Evolutionary conservation across 2,113 vertebrate species (phyloP), one percentile per base, ranked within the genome.

Genomic region (Noturus placidus): DNA sequence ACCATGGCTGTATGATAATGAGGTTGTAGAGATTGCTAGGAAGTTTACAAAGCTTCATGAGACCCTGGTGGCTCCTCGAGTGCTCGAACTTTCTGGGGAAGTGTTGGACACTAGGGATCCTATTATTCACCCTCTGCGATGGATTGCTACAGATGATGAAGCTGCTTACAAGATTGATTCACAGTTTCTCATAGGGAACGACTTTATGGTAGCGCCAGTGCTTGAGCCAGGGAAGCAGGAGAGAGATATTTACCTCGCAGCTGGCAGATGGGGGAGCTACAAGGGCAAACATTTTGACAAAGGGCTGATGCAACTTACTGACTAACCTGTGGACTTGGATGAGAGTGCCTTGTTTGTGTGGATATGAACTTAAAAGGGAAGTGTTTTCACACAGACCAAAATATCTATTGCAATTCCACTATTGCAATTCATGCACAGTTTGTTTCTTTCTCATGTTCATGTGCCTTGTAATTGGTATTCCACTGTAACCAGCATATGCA

Each of bases 51-150:
- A 91, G 0, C 96, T 99, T 50, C 96, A 98, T 0, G 94, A 97
- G 90, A 96, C 94, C 0, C 93, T 99, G 30, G 97, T 99, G 90
- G 97, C 97, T 2, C 98, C 98, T 0, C 94, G 97, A 9, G 92
- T 99, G 88, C 93, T 99, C 5, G 96, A 98, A 91, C 95, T 99
- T 88, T 97, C 98, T 0, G 94, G 96, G 0, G 97, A 99, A 89
- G 95, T 98, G 84, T 96, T 97, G 0, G 91, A 97, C 85, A 99
- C 97, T 0, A 98, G 98, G 0, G 97, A 99, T 92, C 97, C 97
- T 78, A 99, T 99, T 87, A 97, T 99, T 87, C 96, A 97, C 14
- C 98, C 98, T 59, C 96, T 99, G 56, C 99, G 98, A 98, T 99
- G 98, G 98, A 97, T 99, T 56, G 97, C 98, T 0, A 97, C 95